Conservation (phyloP, 2,113 vertebrate species). For the Anguilla japonica region DNA sequence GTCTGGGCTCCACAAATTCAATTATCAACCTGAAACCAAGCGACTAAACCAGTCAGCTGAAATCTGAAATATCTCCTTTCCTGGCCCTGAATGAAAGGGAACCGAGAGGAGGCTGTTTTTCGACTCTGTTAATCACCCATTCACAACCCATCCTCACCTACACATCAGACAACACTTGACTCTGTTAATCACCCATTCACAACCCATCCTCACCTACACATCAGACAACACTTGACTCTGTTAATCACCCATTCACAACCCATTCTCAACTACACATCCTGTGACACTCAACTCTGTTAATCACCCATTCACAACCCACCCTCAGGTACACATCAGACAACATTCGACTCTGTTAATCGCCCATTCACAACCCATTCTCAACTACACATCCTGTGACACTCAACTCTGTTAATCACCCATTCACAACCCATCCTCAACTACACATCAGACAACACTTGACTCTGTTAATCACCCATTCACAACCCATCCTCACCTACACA, state of each 20-base stretch:
- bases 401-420: background rate
- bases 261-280: background rate
- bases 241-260: background rate
- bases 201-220: background rate
- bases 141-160: background rate
- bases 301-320: background rate
- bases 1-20: constrained; percentile 6
- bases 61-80: constrained; percentile 4
- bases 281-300: background rate
- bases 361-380: background rate
- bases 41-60: background rate
- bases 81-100: background rate
- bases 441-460: background rate
- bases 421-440: background rate
- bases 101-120: background rate
- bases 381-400: background rate
- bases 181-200: too few relatives aligned
- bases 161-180: background rate
- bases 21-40: background rate
- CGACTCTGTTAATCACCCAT: background rate
- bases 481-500: background rate
- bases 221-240: background rate
- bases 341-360: too few relatives aligned
- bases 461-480: background rate
- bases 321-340: background rate